phyloP scores from a whole-genome alignment of 2,888 invertebrate genomes.

The Lucinisca nassula region DNA sequence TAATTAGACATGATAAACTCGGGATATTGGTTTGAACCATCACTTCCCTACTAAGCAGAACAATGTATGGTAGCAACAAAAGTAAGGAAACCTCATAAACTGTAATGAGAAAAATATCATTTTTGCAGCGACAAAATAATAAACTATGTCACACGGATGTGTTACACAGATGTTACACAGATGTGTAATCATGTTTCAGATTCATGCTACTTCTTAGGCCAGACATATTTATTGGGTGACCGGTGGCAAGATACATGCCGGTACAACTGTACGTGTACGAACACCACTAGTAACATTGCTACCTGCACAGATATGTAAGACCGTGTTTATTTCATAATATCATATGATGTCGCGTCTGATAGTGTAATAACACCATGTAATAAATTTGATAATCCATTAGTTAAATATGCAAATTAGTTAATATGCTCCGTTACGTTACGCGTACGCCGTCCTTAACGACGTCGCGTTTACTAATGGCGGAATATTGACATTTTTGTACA shows the following conservation, averaged over 20 bases:
- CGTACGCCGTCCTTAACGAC: too few species aligned
- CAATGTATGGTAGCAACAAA: not conserved
- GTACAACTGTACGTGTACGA: not conserved
- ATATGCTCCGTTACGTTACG: too few species aligned
- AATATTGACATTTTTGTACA: too few species aligned
- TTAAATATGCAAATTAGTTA: too few species aligned
- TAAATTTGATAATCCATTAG: too few species aligned
- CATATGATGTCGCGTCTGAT: too few species aligned
- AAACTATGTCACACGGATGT: too few species aligned
- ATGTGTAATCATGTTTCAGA: not conserved
- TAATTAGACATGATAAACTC: not conserved
- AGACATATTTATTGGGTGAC: not conserved
- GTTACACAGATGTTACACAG: not conserved
- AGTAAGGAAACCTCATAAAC: not conserved
- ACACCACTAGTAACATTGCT: not conserved
- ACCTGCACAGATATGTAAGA: not conserved
- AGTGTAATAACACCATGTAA: too few species aligned
- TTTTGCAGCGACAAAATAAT: not conserved
- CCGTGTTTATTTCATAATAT: too few species aligned
- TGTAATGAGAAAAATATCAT: not conserved
- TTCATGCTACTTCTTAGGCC: not conserved
- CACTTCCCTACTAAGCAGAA: not conserved
- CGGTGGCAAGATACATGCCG: not conserved
- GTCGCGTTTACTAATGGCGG: too few species aligned
- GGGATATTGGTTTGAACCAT: not conserved